These are phyloP conservation scores for Achatina immaculata DNA, from an alignment of 1,140 invertebrate species.

Conservation along the genomic window DNA sequence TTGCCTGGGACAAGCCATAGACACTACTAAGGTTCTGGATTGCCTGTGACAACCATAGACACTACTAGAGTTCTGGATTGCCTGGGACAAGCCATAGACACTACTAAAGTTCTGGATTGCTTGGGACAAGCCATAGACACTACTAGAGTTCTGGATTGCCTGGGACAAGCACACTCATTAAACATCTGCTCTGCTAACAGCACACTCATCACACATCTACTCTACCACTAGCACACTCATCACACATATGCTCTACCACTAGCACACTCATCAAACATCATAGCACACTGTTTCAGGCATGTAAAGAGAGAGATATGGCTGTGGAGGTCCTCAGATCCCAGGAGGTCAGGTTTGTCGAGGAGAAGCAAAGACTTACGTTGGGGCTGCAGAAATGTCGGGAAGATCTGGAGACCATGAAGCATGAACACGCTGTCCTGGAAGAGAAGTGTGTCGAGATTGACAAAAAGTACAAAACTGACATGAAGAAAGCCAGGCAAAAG, in stretches of 20 bases:
- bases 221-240: not conserved
- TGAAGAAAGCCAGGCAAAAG: conserved; percentile 5
- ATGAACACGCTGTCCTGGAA: not conserved
- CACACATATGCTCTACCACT: not conserved
- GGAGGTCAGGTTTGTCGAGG: not conserved
- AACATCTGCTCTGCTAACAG: too few species aligned
- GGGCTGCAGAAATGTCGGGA: not conserved
- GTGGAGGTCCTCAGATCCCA: not conserved
- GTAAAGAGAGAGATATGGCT: not conserved
- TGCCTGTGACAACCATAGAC: too few species aligned
- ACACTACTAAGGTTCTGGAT: too few species aligned
- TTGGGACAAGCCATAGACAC: too few species aligned
- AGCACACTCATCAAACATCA: not conserved
- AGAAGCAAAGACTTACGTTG: not conserved
- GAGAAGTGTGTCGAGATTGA: conserved; percentile 1
- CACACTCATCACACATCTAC: too few species aligned
- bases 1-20: too few species aligned
- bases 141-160: too few species aligned
- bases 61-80: too few species aligned
- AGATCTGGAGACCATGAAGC: not conserved
- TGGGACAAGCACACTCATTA: too few species aligned
- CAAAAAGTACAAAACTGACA: not conserved
- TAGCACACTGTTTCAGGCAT: not conserved
- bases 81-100: too few species aligned
- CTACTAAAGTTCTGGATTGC: too few species aligned